Evolutionary conservation across 2,113 vertebrate species (phyloP), one percentile per base, ranked within the genome.

Genomic region (Pelecanus crispus): DNA sequence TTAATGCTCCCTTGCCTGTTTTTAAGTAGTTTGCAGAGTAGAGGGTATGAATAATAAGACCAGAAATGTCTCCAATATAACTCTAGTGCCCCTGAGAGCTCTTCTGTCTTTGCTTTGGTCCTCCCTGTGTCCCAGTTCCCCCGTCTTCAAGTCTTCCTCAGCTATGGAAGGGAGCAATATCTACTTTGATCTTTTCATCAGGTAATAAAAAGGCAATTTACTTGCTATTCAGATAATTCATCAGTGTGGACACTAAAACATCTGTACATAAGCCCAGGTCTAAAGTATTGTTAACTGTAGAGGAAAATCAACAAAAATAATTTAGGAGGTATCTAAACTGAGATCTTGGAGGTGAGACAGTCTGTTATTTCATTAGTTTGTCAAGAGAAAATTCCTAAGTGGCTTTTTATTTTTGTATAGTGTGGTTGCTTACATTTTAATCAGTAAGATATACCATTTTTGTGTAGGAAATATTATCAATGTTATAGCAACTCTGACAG

Each of bases 31-130:
- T 97, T 97, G 31, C n/a, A 82, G 56, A 3, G 5, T 68, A 86
- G 86, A 87, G 20, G 44, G 7, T 74, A 74, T 92, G 92, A 96
- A 95, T 97, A 96, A 87, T 67, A 96, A 94, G 70, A 96, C 75
- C 20, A 49, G 78, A 92, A 96, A 52, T 13, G 45, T 92, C 74
- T 95, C 72, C 95, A 16, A 91, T 58, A 28, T 55, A 94, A 80
- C 73, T 70, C 66, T 81, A 65, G 44, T 92, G 67, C 56, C 44
- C 59, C 78, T 42, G 26, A 56, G 78, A 90, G 58, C 50, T 22
- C 2, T 70, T 96, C 42, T 47, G 26, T 55, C n/a, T 17, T 87
- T 86, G 38, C 58, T 92, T 75, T 82, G n/a, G 59, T 95, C 12
- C 11, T 82, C 42, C n/a, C 9, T 28, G 13, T 80, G 29, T 73